A percentile compares a stretch with the other conserved stretches of the same genome.
Evolutionary conservation across 2,797 vertebrate genomes (phyloP).

Genomic region (Enteromius viviparus): DNA sequence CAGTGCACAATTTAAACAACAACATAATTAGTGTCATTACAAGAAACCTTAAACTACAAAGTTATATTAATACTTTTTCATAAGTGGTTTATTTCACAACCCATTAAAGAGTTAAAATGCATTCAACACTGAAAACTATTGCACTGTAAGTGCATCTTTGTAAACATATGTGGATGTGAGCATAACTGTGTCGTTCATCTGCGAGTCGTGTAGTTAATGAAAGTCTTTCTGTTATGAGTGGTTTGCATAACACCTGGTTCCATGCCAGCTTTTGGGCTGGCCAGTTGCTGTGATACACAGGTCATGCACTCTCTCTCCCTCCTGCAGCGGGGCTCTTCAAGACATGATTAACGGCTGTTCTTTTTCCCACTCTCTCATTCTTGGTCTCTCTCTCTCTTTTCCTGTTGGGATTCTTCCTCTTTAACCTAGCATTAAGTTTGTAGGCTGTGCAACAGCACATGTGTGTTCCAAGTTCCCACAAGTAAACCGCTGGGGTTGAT

Average conservation of each 20-base stretch:
- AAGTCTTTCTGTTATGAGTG: constrained; percentile 42
- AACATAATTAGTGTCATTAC: neutral
- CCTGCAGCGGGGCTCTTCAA: constrained; percentile 55
- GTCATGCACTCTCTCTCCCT: constrained; percentile 60
- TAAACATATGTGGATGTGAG: neutral
- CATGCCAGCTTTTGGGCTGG: constrained; percentile 57
- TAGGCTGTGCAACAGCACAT: constrained; percentile 57
- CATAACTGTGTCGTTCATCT: neutral
- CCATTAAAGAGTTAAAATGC: neutral
- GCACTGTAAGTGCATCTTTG: constrained; percentile 11
- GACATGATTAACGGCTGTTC: constrained; percentile 60
- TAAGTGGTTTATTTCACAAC: neutral
- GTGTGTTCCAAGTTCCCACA: constrained; percentile 53
- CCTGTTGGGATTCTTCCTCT: constrained; percentile 34
- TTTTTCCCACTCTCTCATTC: constrained; percentile 14
- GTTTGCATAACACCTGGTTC: constrained; percentile 59
- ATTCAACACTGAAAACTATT: no score
- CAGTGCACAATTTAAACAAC: neutral
- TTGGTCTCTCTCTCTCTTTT: constrained; percentile 6
- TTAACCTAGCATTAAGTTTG: constrained; percentile 45
- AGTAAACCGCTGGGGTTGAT: constrained; percentile 41
- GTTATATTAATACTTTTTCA: neutral
- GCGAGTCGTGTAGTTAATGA: neutral
- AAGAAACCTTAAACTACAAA: neutral
- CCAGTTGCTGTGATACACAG: constrained; percentile 61